Conservation (phyloP, 2,888 invertebrate species). For the Hirtodrosophila duncani region DNA sequence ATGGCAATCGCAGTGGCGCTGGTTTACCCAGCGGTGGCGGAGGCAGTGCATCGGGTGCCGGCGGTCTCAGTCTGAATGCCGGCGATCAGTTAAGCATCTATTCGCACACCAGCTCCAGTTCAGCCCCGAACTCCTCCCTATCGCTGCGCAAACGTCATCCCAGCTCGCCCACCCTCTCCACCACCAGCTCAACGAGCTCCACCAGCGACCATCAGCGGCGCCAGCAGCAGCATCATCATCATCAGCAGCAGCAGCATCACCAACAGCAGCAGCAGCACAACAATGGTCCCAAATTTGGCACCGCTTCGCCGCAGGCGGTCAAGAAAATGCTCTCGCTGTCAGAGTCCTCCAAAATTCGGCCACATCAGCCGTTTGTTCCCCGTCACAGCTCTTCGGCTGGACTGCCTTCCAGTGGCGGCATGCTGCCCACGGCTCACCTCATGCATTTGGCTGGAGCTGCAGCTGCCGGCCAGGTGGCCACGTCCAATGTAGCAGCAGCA, state of each 20-base stretch:
- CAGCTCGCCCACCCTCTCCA: constrained; percentile 95
- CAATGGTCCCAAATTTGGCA: constrained; percentile 83
- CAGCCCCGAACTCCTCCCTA: constrained; percentile 77
- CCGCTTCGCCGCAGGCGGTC: constrained; percentile 97
- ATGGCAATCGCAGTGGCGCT: constrained; percentile 55
- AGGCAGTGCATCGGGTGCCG: constrained; percentile 53
- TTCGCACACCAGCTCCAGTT: constrained; percentile 77
- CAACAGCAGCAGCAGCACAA: constrained; percentile 70
- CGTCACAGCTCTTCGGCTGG: constrained; percentile 82
- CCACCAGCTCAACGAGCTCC: constrained; percentile 93
- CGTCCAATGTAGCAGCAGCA: constrained; percentile 21
- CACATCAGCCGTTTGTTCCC: constrained; percentile 85
- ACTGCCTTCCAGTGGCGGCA: constrained; percentile 51
- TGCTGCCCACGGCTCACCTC: constrained; percentile 81
- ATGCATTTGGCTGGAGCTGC: constrained; percentile 58
- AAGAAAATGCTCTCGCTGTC: constrained; percentile 95
- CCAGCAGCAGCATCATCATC: too few species aligned
- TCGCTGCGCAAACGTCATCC: constrained; percentile 89
- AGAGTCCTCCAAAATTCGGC: constrained; percentile 91
- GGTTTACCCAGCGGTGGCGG: constrained; percentile 62
- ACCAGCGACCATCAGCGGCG: constrained; percentile 79
- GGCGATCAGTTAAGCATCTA: constrained; percentile 80
- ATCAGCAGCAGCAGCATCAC: constrained; percentile 84
- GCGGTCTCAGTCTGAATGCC: constrained; percentile 56
- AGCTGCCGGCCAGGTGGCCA: constrained; percentile 1